Evolutionary conservation across 2,888 invertebrate species (phyloP), one percentile per base, ranked within the genome.

Genomic region (Tetragnatha montana): DNA sequence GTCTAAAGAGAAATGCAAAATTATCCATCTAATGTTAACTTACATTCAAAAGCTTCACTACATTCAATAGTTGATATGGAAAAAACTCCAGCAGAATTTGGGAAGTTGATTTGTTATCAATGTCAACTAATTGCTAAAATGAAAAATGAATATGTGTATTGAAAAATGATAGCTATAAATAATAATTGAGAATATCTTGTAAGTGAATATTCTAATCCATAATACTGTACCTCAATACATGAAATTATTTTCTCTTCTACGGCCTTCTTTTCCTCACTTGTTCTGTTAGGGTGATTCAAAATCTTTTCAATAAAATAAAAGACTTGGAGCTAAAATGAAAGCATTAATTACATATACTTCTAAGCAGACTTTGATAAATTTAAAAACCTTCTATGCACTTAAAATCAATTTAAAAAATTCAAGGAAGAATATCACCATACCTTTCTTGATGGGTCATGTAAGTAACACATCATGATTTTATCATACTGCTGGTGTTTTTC

Each of bases 391-490:
- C 7, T n/a, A 19, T 19, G 22, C 19, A 73, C 49, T 79, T 17
- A 68, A 21, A 21, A 35, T 35, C 2, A 35, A 35, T 1, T 35
- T 2, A 35, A 35, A 35, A 35, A 35, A 35, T 35, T n/a, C n/a
- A 35, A 60, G 17, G 4, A 60, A 17, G 21, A 80, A 69, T 60
- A n/a, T 35, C 12, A 74, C 10, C 91, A 88, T 92, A 94, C 94
- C 92, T 95, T 95, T 75, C 96, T 94, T 14, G 95, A 93, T 35
- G 94, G 94, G 92, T 96, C 96, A 49, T 94, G 94, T 75, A 96
- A 93, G 93, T 96, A 96, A 93, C 96, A 96, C 8, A 94, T 94
- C 8, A 96, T 93, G 82, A 96, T 96, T 92, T 95, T 95, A 88
- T 95, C 95, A 92, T 95, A 96, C 86, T 95, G 95, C 75, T 94